Evolutionary conservation across 2,113 vertebrate species (phyloP).

Genomic region (Taurulus bubalis): DNA sequence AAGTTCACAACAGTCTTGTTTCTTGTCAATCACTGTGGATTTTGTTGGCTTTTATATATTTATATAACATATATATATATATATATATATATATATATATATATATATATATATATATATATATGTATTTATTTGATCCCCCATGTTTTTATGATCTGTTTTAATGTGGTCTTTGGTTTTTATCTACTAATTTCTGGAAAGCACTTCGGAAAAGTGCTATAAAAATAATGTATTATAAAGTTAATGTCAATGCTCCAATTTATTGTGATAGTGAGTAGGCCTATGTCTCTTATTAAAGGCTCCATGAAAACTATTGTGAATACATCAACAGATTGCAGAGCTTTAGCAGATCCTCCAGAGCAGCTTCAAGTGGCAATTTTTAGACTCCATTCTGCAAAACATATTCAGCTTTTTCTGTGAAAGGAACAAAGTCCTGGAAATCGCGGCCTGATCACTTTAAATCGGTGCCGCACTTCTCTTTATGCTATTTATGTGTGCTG

Average conservation of each 20-base stretch:
- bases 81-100: no score
- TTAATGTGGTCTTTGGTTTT: background rate
- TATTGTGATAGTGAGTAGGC: background rate
- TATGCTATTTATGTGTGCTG: no score
- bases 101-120: no score
- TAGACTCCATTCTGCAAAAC: background rate
- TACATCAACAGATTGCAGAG: background rate
- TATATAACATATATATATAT: background rate
- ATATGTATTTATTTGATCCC: background rate
- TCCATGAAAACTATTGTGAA: background rate
- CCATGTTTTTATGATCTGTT: background rate
- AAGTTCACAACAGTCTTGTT: background rate
- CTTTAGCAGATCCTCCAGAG: background rate
- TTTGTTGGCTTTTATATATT: background rate
- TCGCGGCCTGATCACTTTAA: background rate
- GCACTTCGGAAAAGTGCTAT: background rate
- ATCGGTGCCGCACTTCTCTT: background rate
- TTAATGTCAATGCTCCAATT: background rate
- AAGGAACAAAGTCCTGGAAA: background rate
- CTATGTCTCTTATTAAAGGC: background rate
- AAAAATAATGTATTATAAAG: background rate
- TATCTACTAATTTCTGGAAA: background rate
- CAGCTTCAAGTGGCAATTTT: constrained; percentile 3
- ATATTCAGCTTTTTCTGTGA: constrained; percentile 2
- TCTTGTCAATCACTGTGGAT: background rate